Conservation (phyloP, 2,888 invertebrate species). For the Cheilosia vulpina region DNA sequence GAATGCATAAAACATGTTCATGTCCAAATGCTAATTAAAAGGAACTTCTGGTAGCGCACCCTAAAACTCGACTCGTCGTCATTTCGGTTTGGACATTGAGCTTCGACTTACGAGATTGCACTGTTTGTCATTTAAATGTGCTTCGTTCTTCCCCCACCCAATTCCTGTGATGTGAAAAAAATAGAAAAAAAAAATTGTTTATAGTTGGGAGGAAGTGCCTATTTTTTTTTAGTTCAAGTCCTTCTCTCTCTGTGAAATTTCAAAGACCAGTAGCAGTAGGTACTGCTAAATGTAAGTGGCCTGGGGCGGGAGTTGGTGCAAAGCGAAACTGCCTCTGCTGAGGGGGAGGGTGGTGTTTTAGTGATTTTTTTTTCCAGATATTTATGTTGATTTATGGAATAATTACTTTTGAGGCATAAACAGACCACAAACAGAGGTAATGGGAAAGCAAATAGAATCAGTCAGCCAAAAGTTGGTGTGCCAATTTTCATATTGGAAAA, state of each 20-base stretch:
- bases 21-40: constrained; percentile 68
- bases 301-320: neutral
- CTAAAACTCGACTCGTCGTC: constrained; percentile 2
- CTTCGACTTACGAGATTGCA: constrained; percentile 53
- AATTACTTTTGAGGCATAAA: constrained; percentile 40
- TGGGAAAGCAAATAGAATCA: neutral
- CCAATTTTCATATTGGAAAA: no score
- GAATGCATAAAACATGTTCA: constrained; percentile 66
- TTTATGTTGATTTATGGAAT: constrained; percentile 71
- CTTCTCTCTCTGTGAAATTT: constrained; percentile 37
- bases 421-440: constrained; percentile 2
- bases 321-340: neutral
- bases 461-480: neutral
- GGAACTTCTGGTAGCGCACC: constrained; percentile 48
- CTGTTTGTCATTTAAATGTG: constrained; percentile 71
- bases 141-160: neutral
- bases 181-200: constrained; percentile 27
- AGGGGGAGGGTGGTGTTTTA: neutral
- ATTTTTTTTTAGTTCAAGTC: constrained; percentile 54
- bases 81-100: constrained; percentile 43
- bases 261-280: constrained; percentile 28
- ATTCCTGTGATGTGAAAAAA: constrained; percentile 20
- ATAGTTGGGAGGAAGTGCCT: constrained; percentile 33
- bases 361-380: constrained; percentile 41
- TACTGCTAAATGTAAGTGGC: constrained; percentile 4